Conservation (phyloP, 2,888 invertebrate species). For the Mongoloraphidia duomilia region DNA sequence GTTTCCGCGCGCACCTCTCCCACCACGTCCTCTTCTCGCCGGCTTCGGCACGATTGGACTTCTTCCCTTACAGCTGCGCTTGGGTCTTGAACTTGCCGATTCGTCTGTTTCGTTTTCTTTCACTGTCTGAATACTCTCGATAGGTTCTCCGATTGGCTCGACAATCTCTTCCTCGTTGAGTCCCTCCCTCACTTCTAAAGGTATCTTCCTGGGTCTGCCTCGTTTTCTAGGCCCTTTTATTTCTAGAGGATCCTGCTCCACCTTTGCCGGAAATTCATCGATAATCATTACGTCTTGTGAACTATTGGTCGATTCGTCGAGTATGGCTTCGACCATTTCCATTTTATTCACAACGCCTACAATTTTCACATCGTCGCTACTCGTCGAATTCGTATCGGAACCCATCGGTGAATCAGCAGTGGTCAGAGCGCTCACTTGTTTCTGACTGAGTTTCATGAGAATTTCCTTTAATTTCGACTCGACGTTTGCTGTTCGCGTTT, state of each 20-base stretch:
- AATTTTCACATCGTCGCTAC: conserved; percentile 16
- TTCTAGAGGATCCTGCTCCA: conserved; percentile 11
- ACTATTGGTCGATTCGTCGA: conserved; percentile 8
- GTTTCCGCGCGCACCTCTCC: conserved; percentile 23
- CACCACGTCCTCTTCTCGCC: conserved; percentile 25
- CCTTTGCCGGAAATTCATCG: conserved; percentile 25
- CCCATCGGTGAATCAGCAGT: neutral
- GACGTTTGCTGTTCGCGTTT: conserved; percentile 9
- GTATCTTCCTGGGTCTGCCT: conserved; percentile 34
- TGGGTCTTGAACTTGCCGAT: conserved; percentile 23
- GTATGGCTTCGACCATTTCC: conserved; percentile 3
- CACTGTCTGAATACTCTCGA: conserved; percentile 3
- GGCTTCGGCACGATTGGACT: conserved; percentile 28
- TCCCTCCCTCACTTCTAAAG: conserved; percentile 28
- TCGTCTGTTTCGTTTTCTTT: conserved; percentile 14
- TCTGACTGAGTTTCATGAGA: conserved; percentile 12
- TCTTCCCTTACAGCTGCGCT: conserved; percentile 29
- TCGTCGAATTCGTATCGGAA: conserved; percentile 7
- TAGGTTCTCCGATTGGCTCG: conserved; percentile 1
- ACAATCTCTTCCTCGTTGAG: conserved; percentile 18
- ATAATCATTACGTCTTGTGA: conserved; percentile 29
- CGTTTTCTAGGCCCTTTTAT: conserved; percentile 27
- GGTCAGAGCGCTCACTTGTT: conserved; percentile 5
- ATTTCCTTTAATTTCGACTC: conserved; percentile 16
- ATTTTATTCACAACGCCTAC: conserved; percentile 14